Conservation (phyloP, 2,888 invertebrate species). For the Disparrhopalites patrizii region DNA sequence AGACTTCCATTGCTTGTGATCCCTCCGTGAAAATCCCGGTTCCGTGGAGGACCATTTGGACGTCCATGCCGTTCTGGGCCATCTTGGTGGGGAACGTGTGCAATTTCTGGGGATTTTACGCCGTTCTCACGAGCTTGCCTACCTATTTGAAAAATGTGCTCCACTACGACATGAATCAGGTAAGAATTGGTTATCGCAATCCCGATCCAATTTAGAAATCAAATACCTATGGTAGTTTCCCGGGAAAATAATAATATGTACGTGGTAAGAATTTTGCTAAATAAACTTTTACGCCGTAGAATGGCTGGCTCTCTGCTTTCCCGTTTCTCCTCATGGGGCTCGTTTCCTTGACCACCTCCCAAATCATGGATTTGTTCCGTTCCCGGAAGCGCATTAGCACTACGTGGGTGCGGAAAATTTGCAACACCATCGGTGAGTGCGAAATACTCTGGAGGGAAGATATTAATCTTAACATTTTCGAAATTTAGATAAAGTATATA, state of each 20-base stretch:
- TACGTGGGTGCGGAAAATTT: conserved; percentile 68
- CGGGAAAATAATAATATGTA: neutral
- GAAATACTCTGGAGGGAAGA: no score
- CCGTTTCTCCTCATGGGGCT: conserved; percentile 90
- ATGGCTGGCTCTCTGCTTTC: conserved; percentile 75
- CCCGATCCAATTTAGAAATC: neutral
- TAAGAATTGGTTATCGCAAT: no score
- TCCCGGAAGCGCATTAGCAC: conserved; percentile 68
- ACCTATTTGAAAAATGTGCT: conserved; percentile 79
- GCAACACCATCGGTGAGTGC: conserved; percentile 18
- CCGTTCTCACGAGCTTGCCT: conserved; percentile 73
- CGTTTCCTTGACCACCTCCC: conserved; percentile 77
- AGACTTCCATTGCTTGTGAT: conserved; percentile 42
- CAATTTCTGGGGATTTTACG: conserved; percentile 58
- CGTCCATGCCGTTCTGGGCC: conserved; percentile 82
- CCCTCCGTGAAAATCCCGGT: conserved; percentile 57
- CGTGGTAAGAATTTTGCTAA: conserved; percentile 49
- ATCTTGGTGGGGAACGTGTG: conserved; percentile 60
- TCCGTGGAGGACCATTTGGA: conserved; percentile 72
- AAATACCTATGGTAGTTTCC: neutral
- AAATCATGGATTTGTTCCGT: conserved; percentile 80
- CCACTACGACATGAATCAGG: conserved; percentile 62
- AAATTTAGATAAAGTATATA: no score
- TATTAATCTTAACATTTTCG: no score
- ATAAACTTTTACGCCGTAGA: no score